Conservation (phyloP, 2,797 vertebrate genomes). For the Peromyscus melanophrys region DNA sequence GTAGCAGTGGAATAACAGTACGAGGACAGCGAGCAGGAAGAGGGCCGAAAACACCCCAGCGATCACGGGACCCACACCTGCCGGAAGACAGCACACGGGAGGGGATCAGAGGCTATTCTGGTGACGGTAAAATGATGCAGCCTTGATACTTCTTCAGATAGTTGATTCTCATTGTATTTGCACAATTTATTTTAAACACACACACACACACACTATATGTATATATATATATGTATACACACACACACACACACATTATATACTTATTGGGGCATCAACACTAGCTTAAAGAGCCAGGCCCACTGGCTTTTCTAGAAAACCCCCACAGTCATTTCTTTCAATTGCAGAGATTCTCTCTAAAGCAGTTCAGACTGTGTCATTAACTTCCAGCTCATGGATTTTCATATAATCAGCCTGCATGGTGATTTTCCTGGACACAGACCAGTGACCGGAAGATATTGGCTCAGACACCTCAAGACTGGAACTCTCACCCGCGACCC, state of each 20-base stretch:
- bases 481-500: background rate
- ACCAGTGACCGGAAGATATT: background rate
- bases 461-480: too few species aligned
- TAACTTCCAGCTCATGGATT: background rate
- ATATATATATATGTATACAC: too few species aligned
- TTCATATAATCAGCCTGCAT: background rate
- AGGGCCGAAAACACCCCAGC: slow-evolving; percentile 83
- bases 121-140: background rate
- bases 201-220: too few species aligned
- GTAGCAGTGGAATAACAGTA: slow-evolving; percentile 82
- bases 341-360: background rate
- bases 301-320: background rate
- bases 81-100: slow-evolving; percentile 48
- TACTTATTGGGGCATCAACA: background rate
- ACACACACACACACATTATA: background rate
- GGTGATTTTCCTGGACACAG: slow-evolving; percentile 27
- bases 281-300: background rate
- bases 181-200: background rate
- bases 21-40: slow-evolving; percentile 81
- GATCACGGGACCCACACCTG: slow-evolving; percentile 85
- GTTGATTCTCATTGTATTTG: background rate
- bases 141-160: background rate
- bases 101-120: background rate
- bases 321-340: background rate
- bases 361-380: background rate